A percentile compares a stretch with the other conserved stretches of the same genome.
phyloP scores from a whole-genome alignment of 2,888 invertebrate genomes.

The Elegia similella region DNA sequence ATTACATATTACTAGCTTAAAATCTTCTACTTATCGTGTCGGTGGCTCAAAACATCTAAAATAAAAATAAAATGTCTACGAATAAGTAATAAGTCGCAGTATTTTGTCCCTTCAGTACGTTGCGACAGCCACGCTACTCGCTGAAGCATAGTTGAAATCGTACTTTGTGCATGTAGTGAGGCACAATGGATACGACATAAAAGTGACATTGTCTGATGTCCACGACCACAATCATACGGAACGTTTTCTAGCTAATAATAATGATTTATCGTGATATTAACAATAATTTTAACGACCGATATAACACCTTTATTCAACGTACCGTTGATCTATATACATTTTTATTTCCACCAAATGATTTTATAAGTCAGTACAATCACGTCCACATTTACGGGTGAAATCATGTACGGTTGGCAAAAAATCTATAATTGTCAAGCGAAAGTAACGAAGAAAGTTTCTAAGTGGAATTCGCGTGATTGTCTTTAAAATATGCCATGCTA shows the following conservation, averaged over 20 bases:
- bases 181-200: no score
- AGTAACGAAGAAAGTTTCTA: constrained; percentile 15
- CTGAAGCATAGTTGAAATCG: no score
- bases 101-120: no score
- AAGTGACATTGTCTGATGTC: no score
- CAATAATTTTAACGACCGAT: background rate
- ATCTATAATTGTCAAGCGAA: constrained; percentile 13
- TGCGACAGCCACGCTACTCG: no score
- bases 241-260: background rate
- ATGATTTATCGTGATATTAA: background rate
- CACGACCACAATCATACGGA: no score
- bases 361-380: constrained; percentile 21
- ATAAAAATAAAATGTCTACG: no score
- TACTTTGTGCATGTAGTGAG: no score
- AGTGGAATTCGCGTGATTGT: constrained; percentile 14
- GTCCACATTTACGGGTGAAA: constrained; percentile 23
- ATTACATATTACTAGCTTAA: no score
- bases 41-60: no score
- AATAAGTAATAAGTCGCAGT: no score
- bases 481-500: constrained; percentile 10
- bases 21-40: no score
- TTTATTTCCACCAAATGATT: constrained; percentile 3
- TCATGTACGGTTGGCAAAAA: constrained; percentile 23
- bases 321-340: background rate
- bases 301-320: background rate